phyloP scores from a whole-genome alignment of 1,140 invertebrate genomes.

The Formica selysi region DNA sequence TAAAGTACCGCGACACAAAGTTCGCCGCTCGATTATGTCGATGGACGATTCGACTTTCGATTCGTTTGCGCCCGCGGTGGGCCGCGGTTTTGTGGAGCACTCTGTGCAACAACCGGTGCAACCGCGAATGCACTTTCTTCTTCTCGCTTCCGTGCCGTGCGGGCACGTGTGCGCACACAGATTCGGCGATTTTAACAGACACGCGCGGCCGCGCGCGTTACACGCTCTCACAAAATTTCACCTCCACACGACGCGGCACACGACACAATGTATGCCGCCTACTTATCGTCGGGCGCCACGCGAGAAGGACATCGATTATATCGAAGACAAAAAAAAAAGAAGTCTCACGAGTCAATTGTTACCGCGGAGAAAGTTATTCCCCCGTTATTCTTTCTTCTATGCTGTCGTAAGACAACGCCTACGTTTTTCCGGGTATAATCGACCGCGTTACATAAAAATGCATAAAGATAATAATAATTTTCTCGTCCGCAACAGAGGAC shows the following conservation, averaged over 20 bases:
- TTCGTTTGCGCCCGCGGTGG: conserved; percentile 67
- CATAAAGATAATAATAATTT: conserved; percentile 27
- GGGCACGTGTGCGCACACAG: conserved; percentile 67
- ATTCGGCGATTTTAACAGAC: conserved; percentile 71
- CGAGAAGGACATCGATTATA: conserved; percentile 65
- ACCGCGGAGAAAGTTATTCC: conserved; percentile 61
- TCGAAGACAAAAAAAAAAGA: conserved; percentile 61
- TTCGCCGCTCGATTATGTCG: conserved; percentile 33
- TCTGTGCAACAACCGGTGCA: conserved; percentile 76
- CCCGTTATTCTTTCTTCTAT: conserved; percentile 18
- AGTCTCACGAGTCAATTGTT: conserved; percentile 54
- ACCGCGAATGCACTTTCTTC: conserved; percentile 76
- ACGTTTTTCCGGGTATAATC: conserved; percentile 35
- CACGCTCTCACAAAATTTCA: conserved; percentile 76
- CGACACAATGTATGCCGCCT: conserved; percentile 41
- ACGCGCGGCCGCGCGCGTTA: conserved; percentile 55
- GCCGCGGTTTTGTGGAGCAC: conserved; percentile 75
- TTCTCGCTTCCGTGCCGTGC: conserved; percentile 58
- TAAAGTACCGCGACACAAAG: conserved; percentile 50
- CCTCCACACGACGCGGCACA: conserved; percentile 46
- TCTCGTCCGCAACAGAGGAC: background rate
- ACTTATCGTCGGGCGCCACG: conserved; percentile 36
- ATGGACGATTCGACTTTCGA: conserved; percentile 71
- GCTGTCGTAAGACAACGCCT: conserved; percentile 37
- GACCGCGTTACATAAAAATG: conserved; percentile 49